These are phyloP conservation scores for Gymnoscopelus braueri DNA, from an alignment of 2,797 vertebrate species.

Conservation along the genomic window DNA sequence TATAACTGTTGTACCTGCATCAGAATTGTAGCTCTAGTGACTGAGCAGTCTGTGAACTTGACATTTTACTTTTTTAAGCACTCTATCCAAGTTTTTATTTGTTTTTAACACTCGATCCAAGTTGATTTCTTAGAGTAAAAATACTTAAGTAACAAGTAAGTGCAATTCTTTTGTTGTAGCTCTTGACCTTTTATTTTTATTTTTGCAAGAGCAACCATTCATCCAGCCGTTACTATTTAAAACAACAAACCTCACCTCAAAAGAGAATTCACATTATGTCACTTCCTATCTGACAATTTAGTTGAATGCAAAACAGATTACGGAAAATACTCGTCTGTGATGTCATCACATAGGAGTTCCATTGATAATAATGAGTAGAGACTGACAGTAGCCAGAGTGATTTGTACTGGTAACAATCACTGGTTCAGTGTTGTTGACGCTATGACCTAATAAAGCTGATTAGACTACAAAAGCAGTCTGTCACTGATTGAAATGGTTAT, in stretches of 20 bases:
- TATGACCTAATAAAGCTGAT: constrained; percentile 44
- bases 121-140: not conserved
- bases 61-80: constrained; percentile 4
- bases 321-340: no score
- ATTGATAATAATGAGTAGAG: no score
- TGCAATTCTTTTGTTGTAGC: constrained; percentile 58
- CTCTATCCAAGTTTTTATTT: constrained; percentile 1
- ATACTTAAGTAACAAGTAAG: constrained; percentile 69
- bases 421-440: constrained; percentile 26
- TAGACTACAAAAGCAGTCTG: constrained; percentile 56
- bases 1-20: constrained; percentile 6
- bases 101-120: constrained; percentile 8
- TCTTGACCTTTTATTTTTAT: constrained; percentile 76
- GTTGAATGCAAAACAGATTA: not conserved
- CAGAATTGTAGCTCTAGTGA: constrained; percentile 10
- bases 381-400: not conserved
- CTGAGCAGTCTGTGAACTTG: not conserved
- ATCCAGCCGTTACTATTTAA: constrained; percentile 47
- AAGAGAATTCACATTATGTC: constrained; percentile 1
- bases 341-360: no score
- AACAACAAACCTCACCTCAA: not conserved
- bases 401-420: not conserved
- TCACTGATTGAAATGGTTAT: constrained; percentile 14
- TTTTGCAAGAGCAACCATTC: constrained; percentile 53
- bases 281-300: not conserved